Evolutionary conservation across 2,113 vertebrate species (phyloP).

Genomic region (Oryzias celebensis): DNA sequence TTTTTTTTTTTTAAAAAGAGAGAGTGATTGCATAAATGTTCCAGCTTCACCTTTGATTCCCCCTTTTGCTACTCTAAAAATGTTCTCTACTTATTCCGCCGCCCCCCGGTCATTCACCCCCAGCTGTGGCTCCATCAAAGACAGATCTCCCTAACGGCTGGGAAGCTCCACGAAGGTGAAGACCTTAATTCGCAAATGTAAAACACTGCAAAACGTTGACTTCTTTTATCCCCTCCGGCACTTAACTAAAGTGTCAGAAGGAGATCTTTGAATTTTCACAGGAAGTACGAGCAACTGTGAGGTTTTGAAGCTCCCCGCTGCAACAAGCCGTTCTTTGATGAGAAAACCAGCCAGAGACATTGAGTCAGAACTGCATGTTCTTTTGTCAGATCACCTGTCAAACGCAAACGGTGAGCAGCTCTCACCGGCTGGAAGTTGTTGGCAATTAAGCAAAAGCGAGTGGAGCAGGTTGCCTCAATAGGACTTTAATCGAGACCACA

Average conservation of each 20-base stretch:
- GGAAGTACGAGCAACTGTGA: constrained; percentile 41
- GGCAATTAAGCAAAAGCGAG: constrained; percentile 55
- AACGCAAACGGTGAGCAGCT: constrained; percentile 31
- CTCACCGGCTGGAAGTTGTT: constrained; percentile 42
- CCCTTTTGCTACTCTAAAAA: too few species aligned
- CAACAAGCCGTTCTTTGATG: constrained; percentile 55
- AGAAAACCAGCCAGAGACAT: constrained; percentile 18
- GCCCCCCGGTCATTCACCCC: neutral
- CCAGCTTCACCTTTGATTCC: too few species aligned
- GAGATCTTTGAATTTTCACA: constrained; percentile 59
- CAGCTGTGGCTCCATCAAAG: constrained; percentile 1
- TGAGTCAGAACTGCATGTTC: constrained; percentile 29
- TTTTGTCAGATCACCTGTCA: constrained; percentile 28
- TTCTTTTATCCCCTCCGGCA: constrained; percentile 35
- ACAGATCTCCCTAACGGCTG: neutral
- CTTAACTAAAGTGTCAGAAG: constrained; percentile 32
- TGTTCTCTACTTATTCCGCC: too few species aligned
- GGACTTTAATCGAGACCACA: constrained; percentile 43
- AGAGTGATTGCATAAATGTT: too few species aligned
- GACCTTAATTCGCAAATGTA: constrained; percentile 41
- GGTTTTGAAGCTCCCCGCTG: constrained; percentile 46
- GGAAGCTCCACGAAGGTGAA: constrained; percentile 13
- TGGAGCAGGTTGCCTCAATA: constrained; percentile 49
- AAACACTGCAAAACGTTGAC: constrained; percentile 27
- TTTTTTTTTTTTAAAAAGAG: too few species aligned